Base-by-base conservation (phyloP, 2,113 vertebrate genomes). In the Campylomormyrus numenius region DNA sequence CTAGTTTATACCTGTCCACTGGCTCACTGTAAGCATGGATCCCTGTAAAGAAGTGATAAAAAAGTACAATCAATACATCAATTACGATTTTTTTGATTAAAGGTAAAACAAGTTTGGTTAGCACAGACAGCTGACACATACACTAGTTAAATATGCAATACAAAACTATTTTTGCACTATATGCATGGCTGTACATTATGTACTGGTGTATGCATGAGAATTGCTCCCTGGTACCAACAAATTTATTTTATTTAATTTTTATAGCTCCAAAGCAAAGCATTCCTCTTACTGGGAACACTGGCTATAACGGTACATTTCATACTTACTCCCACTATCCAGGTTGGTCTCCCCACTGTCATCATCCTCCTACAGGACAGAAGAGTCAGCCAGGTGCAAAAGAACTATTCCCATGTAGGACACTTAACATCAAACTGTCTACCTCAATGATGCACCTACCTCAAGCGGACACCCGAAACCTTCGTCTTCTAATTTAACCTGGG, bases 291-390 rank as follows among this genome's bases (percentile, higher is more conserved):
- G 70, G 27, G 70, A 35, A 39, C 70, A 77, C 70, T 80, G n/a
- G 77, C 5, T 39, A 7, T 5, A 42, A 83, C 11, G 6, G 31
- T 24, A 1, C 35, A 8, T 17, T 5, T 35, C 35, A 52, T 45
- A 39, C 85, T 90, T 87, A 92, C 49, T 56, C 4, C 31, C 50
- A 87, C 19, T 39, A n/a, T 53, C 31, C 49, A 53, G 27, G n/a
- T 5, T 39, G 10, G 19, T 53, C 49, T 19, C 49, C 9, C 2
- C 50, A 53, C 17, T 9, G n/a, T 17, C 45, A 48, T 56, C 15
- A 9, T 87, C 13, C 31, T 42, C 85, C 85, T 87, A 56, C 27
- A 39, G 7, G 85, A 31, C 21, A 53, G 24, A 56, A 10, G 2
- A 66, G 35, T 24, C 52, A 88, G 1, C 3, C 35, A 50, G n/a